Conservation (phyloP, 2,113 vertebrate species). For the Dendrocopos noguchii region DNA sequence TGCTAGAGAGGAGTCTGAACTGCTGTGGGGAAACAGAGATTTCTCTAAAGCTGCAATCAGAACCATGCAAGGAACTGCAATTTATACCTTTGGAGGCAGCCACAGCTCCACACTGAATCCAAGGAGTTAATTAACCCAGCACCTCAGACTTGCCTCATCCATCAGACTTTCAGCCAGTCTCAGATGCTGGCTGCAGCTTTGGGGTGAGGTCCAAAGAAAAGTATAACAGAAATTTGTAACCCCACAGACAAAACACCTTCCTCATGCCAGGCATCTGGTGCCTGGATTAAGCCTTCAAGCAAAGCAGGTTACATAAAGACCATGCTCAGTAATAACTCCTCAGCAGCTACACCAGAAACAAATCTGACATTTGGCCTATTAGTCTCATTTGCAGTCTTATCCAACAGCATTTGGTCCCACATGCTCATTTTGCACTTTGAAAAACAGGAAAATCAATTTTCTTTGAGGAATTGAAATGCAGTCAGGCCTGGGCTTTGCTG, state of each 20-base stretch:
- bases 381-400: constrained; percentile 35
- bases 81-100: neutral
- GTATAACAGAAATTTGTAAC: neutral
- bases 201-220: neutral
- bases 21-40: neutral
- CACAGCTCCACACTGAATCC: neutral
- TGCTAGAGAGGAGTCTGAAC: neutral
- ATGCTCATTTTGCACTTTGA: constrained; percentile 10
- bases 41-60: neutral
- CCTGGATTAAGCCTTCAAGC: neutral
- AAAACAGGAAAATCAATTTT: neutral
- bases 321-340: neutral
- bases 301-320: neutral
- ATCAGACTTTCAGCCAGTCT: neutral
- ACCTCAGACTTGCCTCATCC: neutral
- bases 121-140: neutral
- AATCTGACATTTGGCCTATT: constrained; percentile 35
- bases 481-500: neutral
- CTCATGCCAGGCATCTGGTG: neutral
- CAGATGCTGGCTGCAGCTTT: neutral
- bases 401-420: neutral
- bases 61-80: neutral
- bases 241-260: neutral
- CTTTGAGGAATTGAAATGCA: neutral
- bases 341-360: neutral